Evolutionary conservation across 2,113 vertebrate species (phyloP).

Genomic region (Fulmarus glacialis): DNA sequence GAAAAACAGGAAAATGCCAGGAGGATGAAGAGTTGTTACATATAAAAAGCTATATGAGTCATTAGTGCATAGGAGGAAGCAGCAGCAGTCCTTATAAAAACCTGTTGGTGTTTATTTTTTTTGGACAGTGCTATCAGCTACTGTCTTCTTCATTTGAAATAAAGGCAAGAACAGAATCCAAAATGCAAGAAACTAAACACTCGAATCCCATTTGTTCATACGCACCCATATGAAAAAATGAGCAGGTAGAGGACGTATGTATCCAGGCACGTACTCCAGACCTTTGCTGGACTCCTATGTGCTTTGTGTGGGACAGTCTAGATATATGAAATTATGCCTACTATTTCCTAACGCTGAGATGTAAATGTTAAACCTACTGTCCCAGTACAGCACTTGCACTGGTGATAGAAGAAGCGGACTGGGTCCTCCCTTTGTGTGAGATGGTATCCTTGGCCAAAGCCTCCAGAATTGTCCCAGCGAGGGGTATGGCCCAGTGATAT

Average conservation of each 20-base stretch:
- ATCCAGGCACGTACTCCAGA: not conserved
- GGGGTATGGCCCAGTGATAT: rapidly evolving
- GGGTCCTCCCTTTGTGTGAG: not conserved
- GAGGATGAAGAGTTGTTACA: not conserved
- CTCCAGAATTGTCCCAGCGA: not conserved
- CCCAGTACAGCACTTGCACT: rapidly evolving
- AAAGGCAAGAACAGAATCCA: not conserved
- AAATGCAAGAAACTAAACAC: not conserved
- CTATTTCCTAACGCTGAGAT: rapidly evolving
- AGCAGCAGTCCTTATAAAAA: not conserved
- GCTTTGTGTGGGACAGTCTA: too few species aligned
- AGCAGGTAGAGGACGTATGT: rapidly evolving
- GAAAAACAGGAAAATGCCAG: not conserved
- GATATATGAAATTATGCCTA: not conserved
- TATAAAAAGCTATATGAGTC: not conserved
- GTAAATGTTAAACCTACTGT: not conserved
- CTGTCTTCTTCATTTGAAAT: not conserved
- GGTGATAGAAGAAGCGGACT: not conserved
- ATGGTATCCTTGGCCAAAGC: too few species aligned
- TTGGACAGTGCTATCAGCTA: not conserved
- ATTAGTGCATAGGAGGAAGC: not conserved
- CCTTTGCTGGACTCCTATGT: not conserved
- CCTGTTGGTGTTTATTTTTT: not conserved
- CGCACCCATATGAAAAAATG: not conserved
- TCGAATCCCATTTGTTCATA: not conserved